These are phyloP conservation scores for Zygothrica quintamaculata DNA, from an alignment of 2,888 invertebrate species.

Conservation along the genomic window DNA sequence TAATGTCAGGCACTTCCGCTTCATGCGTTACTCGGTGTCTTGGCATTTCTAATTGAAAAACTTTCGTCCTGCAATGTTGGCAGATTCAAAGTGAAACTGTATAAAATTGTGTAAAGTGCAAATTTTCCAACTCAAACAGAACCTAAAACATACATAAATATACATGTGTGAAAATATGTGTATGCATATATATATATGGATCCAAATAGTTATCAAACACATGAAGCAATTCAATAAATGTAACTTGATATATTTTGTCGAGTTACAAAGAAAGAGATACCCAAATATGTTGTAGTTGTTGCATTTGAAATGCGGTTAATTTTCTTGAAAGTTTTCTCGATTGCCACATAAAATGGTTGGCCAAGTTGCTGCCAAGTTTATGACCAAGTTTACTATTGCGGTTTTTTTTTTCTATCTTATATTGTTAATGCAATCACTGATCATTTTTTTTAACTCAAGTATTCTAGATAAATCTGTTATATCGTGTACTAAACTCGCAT, in stretches of 20 bases:
- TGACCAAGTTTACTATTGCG: conserved; percentile 40
- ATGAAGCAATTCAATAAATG: conserved; percentile 71
- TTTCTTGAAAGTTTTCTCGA: conserved; percentile 53
- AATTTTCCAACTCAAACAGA: conserved; percentile 64
- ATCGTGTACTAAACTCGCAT: conserved; percentile 9
- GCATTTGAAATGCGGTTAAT: conserved; percentile 69
- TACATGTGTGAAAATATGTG: conserved; percentile 3
- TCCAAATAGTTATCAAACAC: conserved; percentile 68
- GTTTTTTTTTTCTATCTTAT: too few species aligned
- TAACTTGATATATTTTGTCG: conserved; percentile 61
- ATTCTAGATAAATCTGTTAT: not conserved
- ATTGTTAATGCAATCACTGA: conserved; percentile 56
- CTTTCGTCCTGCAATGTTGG: conserved; percentile 51
- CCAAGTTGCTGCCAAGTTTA: conserved; percentile 48
- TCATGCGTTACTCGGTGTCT: conserved; percentile 19
- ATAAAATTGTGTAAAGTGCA: conserved; percentile 48
- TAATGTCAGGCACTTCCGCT: conserved; percentile 48
- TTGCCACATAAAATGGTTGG: conserved; percentile 43
- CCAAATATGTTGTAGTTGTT: conserved; percentile 31
- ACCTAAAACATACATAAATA: conserved; percentile 9
- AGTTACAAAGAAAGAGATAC: conserved; percentile 43
- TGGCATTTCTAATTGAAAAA: conserved; percentile 75
- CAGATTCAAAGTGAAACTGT: conserved; percentile 36
- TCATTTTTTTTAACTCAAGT: conserved; percentile 16
- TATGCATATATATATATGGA: not conserved